phyloP scores from a whole-genome alignment of 2,113 vertebrate species.

The Clarias magur region DNA sequence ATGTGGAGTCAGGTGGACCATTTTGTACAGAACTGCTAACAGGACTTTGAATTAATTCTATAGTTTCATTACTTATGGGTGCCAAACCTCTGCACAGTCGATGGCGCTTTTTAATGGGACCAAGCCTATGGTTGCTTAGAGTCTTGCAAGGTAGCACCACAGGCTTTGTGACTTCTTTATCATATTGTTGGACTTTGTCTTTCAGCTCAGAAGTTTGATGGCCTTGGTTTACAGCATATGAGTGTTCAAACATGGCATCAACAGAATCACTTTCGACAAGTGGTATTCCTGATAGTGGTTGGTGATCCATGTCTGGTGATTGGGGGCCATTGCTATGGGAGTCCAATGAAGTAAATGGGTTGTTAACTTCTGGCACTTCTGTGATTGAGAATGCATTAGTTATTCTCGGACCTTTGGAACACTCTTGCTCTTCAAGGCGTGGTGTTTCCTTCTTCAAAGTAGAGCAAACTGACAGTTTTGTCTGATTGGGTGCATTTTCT shows the following conservation, averaged over 20 bases:
- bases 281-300: conserved; percentile 62
- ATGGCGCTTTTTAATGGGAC: conserved; percentile 78
- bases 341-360: conserved; percentile 86
- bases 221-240: conserved; percentile 83
- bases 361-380: conserved; percentile 81
- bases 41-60: conserved; percentile 50
- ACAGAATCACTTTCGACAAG: conserved; percentile 78
- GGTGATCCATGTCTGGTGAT: conserved; percentile 72
- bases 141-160: conserved; percentile 60
- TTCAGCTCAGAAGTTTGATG: conserved; percentile 55
- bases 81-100: conserved; percentile 57
- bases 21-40: conserved; percentile 48
- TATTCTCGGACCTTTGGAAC: conserved; percentile 88
- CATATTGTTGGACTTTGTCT: conserved; percentile 59
- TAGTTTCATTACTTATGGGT: conserved; percentile 53
- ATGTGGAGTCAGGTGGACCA: conserved; percentile 41
- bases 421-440: conserved; percentile 79
- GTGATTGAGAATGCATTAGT: conserved; percentile 98
- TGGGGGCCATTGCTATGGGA: conserved; percentile 80
- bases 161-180: conserved; percentile 58
- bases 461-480: conserved; percentile 44
- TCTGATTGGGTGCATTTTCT: conserved; percentile 52
- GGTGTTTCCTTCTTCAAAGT: conserved; percentile 68
- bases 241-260: conserved; percentile 88
- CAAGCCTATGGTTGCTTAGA: conserved; percentile 63